Evolutionary conservation across 1,140 invertebrate genomes (phyloP).

Genomic region (Caenorhabditis inopinata): DNA sequence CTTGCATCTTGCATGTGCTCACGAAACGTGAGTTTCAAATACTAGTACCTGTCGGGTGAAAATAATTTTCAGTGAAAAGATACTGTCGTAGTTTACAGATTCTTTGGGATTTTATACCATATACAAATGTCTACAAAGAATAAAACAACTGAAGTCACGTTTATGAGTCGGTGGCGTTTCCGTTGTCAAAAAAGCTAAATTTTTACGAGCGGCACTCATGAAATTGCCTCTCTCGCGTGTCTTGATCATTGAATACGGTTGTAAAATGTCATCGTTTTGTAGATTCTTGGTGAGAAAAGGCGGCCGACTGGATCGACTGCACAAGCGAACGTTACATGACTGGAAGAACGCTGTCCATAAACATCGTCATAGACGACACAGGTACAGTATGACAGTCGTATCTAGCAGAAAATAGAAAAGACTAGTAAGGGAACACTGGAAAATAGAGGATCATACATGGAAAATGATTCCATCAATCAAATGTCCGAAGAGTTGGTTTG

Average conservation of each 20-base stretch:
- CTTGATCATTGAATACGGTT: constrained; percentile 27
- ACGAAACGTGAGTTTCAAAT: neutral
- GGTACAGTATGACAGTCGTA: constrained; percentile 6
- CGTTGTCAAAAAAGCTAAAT: constrained; percentile 27
- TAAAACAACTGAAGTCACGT: constrained; percentile 19
- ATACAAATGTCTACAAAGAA: neutral
- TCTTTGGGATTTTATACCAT: neutral
- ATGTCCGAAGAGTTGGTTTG: neutral
- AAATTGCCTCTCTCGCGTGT: constrained; percentile 14
- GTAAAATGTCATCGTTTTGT: neutral
- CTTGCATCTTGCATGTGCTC: neutral
- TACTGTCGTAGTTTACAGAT: neutral
- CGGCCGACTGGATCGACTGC: constrained; percentile 36
- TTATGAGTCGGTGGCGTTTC: constrained; percentile 19
- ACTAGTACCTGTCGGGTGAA: no score
- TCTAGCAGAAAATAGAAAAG: neutral
- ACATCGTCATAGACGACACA: constrained; percentile 30
- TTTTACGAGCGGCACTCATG: constrained; percentile 26
- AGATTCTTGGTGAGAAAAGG: constrained; percentile 42
- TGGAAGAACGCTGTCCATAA: constrained; percentile 40
- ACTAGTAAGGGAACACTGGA: neutral
- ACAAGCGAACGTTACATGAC: constrained; percentile 38
- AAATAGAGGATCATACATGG: constrained; percentile 14
- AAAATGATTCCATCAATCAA: constrained; percentile 18
- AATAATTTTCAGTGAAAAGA: no score